phyloP scores from a whole-genome alignment of 2,113 vertebrate genomes.

The Sinocyclocheilus grahami region DNA sequence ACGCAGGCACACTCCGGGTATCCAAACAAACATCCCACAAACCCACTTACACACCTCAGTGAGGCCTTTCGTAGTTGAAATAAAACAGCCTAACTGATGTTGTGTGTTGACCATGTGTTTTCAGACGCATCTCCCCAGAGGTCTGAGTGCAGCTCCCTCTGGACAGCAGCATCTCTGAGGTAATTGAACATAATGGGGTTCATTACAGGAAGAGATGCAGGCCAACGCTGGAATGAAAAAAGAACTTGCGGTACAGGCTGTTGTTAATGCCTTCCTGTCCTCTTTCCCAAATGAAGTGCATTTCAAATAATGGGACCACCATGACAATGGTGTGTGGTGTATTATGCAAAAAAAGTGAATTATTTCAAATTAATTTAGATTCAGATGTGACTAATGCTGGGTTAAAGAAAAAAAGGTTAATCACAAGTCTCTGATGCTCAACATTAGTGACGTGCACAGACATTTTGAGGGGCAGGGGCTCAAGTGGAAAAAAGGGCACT shows the following conservation, averaged over 20 bases:
- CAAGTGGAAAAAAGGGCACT: too few species aligned
- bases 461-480: too few species aligned
- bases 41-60: not conserved
- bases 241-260: not conserved
- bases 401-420: not conserved
- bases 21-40: conserved; percentile 24
- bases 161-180: conserved; percentile 32
- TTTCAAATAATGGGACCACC: conserved; percentile 9
- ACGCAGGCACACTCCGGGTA: conserved; percentile 1
- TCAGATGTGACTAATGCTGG: not conserved
- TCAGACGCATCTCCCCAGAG: conserved; percentile 19
- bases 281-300: not conserved
- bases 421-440: too few species aligned
- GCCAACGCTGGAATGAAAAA: conserved; percentile 41
- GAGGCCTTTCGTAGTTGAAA: conserved; percentile 1
- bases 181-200: conserved; percentile 54
- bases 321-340: not conserved
- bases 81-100: conserved; percentile 26
- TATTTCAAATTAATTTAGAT: not conserved
- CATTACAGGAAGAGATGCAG: conserved; percentile 43
- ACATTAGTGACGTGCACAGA: too few species aligned
- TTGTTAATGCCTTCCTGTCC: not conserved
- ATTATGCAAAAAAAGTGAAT: not conserved
- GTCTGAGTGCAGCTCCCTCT: conserved; percentile 15
- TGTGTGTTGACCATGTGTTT: conserved; percentile 4